A percentile compares a stretch with the other conserved stretches of the same genome.
Conservation (phyloP, 1,140 invertebrate genomes). For the Trichonephila clavata region DNA sequence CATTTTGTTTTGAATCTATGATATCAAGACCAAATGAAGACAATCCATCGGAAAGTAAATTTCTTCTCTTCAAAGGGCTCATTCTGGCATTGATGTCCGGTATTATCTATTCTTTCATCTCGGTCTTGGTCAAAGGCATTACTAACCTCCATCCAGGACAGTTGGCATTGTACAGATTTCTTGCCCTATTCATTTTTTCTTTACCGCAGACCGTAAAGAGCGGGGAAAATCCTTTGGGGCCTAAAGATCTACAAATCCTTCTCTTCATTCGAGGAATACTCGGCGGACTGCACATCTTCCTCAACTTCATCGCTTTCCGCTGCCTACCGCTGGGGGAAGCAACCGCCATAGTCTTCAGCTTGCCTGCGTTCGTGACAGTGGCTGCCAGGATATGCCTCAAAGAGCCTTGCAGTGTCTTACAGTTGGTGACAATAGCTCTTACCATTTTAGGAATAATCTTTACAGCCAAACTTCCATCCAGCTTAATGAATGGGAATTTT, state of each 20-base stretch:
- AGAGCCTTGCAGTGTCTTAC: conserved; percentile 93
- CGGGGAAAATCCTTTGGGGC: conserved; percentile 87
- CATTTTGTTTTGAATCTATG: too few relatives aligned
- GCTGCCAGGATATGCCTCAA: conserved; percentile 93
- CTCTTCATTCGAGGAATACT: conserved; percentile 88
- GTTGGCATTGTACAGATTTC: conserved; percentile 89
- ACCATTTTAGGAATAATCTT: conserved; percentile 92
- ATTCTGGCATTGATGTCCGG: not conserved
- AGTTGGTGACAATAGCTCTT: conserved; percentile 89
- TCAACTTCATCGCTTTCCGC: conserved; percentile 93
- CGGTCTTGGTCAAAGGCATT: conserved; percentile 92
- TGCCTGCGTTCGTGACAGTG: conserved; percentile 94
- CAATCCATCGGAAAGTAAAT: not conserved
- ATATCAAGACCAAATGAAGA: not conserved
- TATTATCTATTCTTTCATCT: conserved; percentile 91
- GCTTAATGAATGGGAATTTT: conserved; percentile 59
- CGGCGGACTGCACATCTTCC: conserved; percentile 91
- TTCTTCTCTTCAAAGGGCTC: not conserved
- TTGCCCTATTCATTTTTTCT: conserved; percentile 90
- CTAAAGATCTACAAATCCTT: conserved; percentile 85
- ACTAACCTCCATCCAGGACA: conserved; percentile 90
- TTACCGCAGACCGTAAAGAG: conserved; percentile 91
- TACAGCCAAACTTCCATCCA: conserved; percentile 86
- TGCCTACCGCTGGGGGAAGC: conserved; percentile 94
- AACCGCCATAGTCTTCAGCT: conserved; percentile 94